phyloP scores from a whole-genome alignment of 2,888 invertebrate genomes.

The Strigamia crassipes region DNA sequence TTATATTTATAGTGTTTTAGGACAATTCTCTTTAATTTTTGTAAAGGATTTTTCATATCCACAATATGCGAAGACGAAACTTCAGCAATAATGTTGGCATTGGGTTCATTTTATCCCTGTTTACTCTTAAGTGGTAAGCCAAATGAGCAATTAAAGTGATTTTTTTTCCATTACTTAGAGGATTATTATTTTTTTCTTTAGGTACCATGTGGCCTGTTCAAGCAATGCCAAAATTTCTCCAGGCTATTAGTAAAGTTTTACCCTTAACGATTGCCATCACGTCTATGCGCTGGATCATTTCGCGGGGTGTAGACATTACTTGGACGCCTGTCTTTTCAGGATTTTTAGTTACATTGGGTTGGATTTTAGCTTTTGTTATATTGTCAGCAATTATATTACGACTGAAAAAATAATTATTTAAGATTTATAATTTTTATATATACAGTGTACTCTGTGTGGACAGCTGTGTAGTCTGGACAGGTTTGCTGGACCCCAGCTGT shows the following conservation, averaged over 20 bases:
- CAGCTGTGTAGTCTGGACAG: too few relatives aligned
- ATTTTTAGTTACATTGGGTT: neutral
- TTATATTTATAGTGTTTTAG: too few relatives aligned
- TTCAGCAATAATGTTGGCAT: slow-evolving; percentile 87
- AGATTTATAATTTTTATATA: neutral
- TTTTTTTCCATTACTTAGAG: neutral
- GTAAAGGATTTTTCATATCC: slow-evolving; percentile 81
- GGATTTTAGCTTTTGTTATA: neutral
- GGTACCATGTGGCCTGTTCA: neutral
- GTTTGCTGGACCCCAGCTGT: too few relatives aligned
- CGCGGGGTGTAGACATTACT: neutral
- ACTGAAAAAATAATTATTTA: neutral
- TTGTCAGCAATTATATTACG: neutral
- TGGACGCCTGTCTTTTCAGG: neutral
- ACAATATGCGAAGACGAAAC: slow-evolving; percentile 88
- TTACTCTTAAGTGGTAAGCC: slow-evolving; percentile 81
- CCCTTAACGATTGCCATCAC: neutral
- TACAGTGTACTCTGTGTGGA: too few relatives aligned
- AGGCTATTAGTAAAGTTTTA: neutral
- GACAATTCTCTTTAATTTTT: neutral
- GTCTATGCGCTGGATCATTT: neutral
- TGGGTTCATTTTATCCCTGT: slow-evolving; percentile 94
- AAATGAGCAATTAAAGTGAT: neutral
- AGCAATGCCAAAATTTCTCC: neutral
- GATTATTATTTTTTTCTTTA: neutral